Evolutionary conservation across 1,140 invertebrate genomes (phyloP), one percentile per base, ranked within the genome.

Genomic region (Solen grandis): DNA sequence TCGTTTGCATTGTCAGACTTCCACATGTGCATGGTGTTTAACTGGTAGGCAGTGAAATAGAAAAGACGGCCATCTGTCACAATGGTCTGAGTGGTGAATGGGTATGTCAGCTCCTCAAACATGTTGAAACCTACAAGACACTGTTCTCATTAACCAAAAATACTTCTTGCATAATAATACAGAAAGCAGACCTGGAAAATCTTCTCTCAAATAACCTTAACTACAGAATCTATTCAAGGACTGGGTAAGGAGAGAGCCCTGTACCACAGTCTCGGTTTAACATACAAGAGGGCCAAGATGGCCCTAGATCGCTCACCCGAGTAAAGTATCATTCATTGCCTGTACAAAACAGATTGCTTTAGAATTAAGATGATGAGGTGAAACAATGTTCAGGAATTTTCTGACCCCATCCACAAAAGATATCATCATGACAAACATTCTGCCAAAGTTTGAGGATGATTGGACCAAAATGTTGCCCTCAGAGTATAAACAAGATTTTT

Each of bases 61-160:
- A 96, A 97, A 0, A 94, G 88, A 84, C 96, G 94, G 0, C 97
- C 97, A 93, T 98, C 95, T 2, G 96, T 96, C 33, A 97, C 93
- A 59, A 98, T 92, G 3, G 95, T 95, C 94, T 98, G 97, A 36
- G 95, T 96, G 5, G 95, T 94, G 35, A 98, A 89, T 16, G 97
- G 97, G 91, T 98, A 98, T 0, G 96, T 97, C 5, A 98, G 84
- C 70, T 98, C 97, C 87, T 96, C 95, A 83, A 94, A 96, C 5
- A 95, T 96, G 63, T 95, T 96, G 90, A 99, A 99, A 59, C 97
- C 95, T 95, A 85, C 90, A 88, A 86, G 5, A 81, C n/a, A n/a
- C n/a, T n/a, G n/a, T n/a, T n/a, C n/a, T n/a, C n/a, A n/a, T n/a
- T n/a, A n/a, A n/a, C n/a, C 68, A 66, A 68, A 69, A 79, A 60